These are phyloP conservation scores for Zonitis immaculata DNA, from an alignment of 2,888 invertebrate species.

Conservation along the genomic window DNA sequence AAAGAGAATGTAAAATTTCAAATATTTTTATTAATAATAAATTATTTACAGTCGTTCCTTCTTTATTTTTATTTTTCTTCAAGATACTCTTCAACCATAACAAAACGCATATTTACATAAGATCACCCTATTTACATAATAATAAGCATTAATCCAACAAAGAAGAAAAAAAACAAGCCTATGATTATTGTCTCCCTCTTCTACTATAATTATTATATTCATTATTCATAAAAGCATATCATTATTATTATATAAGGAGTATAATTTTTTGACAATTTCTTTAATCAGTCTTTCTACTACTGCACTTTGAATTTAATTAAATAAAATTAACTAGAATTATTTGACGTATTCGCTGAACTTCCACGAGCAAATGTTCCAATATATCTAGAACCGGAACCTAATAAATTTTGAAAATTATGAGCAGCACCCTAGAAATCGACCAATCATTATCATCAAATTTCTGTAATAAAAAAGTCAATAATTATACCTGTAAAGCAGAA, in stretches of 20 bases:
- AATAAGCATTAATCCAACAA: not conserved
- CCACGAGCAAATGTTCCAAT: constrained; percentile 45
- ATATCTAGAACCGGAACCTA: constrained; percentile 55
- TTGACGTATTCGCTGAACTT: not conserved
- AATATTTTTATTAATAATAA: not conserved
- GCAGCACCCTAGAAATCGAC: constrained; percentile 59
- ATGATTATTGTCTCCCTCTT: too few species aligned
- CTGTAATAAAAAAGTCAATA: too few species aligned
- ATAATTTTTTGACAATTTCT: too few species aligned
- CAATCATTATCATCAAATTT: too few species aligned
- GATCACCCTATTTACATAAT: not conserved
- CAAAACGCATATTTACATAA: not conserved
- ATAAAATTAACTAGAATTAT: not conserved
- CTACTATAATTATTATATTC: too few species aligned
- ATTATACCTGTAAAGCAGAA: constrained; percentile 73
- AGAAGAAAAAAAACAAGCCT: too few species aligned
- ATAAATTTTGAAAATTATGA: constrained; percentile 63
- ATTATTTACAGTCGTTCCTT: not conserved
- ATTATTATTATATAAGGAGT: too few species aligned
- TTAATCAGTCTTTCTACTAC: not conserved
- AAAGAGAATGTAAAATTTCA: not conserved
- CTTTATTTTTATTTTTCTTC: too few species aligned
- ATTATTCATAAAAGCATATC: too few species aligned
- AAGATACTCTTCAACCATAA: not conserved
- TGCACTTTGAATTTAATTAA: not conserved